Percentiles rank a stretch among this genome's conserved stretches.
Evolutionary conservation across 2,113 vertebrate species (phyloP).

Genomic region (Nymphicus hollandicus): DNA sequence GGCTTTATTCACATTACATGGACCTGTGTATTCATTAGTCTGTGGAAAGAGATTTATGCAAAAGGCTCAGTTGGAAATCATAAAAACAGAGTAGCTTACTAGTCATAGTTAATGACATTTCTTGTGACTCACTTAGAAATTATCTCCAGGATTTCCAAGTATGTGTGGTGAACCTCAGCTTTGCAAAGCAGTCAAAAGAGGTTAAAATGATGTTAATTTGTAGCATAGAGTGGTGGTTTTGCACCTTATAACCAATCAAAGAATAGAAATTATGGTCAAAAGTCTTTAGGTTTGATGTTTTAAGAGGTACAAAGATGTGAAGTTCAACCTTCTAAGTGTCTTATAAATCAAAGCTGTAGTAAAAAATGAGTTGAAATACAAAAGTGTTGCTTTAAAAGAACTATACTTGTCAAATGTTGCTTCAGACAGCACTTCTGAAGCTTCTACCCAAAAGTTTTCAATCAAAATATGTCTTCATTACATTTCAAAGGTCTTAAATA

Average conservation of each 20-base stretch:
- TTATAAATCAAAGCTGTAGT: background rate
- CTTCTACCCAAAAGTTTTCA: background rate
- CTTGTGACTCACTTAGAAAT: background rate
- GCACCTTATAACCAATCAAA: background rate
- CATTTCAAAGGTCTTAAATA: background rate
- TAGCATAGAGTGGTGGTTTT: background rate
- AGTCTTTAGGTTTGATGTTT: background rate
- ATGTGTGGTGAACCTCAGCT: background rate
- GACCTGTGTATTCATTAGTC: background rate
- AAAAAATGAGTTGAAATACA: background rate
- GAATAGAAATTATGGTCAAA: background rate
- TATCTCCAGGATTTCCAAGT: background rate
- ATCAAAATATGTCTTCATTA: background rate
- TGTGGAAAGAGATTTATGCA: background rate
- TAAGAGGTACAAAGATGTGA: background rate
- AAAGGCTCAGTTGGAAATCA: background rate
- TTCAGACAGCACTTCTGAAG: background rate
- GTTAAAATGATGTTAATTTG: background rate
- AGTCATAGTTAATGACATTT: background rate
- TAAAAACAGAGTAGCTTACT: background rate
- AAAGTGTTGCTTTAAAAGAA: background rate
- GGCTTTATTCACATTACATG: background rate
- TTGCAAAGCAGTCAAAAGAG: background rate
- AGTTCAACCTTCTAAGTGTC: background rate
- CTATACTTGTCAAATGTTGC: background rate